Conservation (phyloP, 2,797 vertebrate species). For the Momotus momota region DNA sequence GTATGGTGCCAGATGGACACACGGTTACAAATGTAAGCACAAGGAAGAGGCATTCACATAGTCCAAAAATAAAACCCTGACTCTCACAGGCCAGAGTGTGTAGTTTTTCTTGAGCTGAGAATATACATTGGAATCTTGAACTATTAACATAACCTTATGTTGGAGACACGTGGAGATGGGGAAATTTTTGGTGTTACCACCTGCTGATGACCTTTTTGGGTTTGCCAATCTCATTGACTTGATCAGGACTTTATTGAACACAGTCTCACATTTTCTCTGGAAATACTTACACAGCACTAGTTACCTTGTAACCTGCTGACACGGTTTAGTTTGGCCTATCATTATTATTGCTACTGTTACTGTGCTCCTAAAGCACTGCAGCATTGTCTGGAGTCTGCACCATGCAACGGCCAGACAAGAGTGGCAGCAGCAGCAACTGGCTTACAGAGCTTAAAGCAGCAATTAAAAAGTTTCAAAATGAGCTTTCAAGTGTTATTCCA, state of each 20-base stretch:
- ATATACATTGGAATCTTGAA: neutral
- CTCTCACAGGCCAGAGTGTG: neutral
- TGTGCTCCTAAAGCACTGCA: neutral
- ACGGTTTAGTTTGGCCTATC: neutral
- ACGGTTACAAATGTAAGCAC: neutral
- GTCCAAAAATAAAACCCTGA: neutral
- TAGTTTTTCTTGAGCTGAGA: neutral
- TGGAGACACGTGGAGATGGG: fast-evolving
- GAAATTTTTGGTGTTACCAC: neutral
- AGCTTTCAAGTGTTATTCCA: neutral
- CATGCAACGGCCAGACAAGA: fast-evolving
- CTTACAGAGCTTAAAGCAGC: neutral
- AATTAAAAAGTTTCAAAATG: neutral
- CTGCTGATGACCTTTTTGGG: neutral
- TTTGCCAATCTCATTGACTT: neutral
- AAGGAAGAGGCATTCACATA: neutral
- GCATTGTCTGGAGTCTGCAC: neutral
- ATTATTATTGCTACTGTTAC: neutral
- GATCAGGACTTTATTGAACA: neutral
- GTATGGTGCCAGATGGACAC: neutral
- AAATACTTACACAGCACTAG: neutral
- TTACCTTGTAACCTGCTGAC: neutral
- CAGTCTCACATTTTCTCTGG: neutral
- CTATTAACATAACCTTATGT: neutral
- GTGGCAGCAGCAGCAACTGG: neutral